Conservation (phyloP, 2,888 invertebrate species). For the Ctenicera cuprea region DNA sequence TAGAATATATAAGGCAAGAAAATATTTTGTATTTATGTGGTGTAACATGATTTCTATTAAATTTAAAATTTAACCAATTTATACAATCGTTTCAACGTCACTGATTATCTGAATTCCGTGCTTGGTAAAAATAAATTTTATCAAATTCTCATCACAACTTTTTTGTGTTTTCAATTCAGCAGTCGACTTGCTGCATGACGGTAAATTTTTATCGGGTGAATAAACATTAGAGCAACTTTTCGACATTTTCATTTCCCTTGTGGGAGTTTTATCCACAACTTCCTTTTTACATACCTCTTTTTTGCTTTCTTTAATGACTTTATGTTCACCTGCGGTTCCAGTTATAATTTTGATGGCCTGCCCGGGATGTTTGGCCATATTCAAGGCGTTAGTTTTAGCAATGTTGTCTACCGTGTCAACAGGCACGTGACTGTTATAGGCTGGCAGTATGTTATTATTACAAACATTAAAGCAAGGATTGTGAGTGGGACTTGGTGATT, state of each 20-base stretch:
- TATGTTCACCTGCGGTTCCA: conserved; percentile 72
- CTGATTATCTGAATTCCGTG: conserved; percentile 88
- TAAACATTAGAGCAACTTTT: conserved; percentile 69
- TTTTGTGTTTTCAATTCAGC: conserved; percentile 74
- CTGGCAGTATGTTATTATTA: conserved; percentile 67
- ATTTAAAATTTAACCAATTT: conserved; percentile 41
- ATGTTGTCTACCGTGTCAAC: conserved; percentile 65
- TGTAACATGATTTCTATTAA: too few relatives aligned
- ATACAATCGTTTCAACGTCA: conserved; percentile 85
- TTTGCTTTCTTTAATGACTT: conserved; percentile 60
- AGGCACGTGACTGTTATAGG: conserved; percentile 58
- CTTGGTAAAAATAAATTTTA: conserved; percentile 84
- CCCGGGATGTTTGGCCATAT: conserved; percentile 76
- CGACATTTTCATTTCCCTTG: conserved; percentile 67
- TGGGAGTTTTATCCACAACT: conserved; percentile 69
- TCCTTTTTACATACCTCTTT: conserved; percentile 65
- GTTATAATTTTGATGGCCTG: conserved; percentile 85
- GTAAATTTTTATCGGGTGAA: conserved; percentile 55
- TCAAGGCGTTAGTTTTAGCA: conserved; percentile 63
- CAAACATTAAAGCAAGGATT: conserved; percentile 70
- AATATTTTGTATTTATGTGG: too few relatives aligned
- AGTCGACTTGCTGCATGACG: conserved; percentile 63
- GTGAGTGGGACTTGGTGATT: conserved; percentile 72
- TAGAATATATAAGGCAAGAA: not conserved
- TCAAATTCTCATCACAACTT: conserved; percentile 73